Percentiles rank a stretch among this genome's conserved stretches.
These are phyloP conservation scores for Thymelicus sylvestris DNA, from an alignment of 2,888 invertebrate species.

Conservation along the genomic window DNA sequence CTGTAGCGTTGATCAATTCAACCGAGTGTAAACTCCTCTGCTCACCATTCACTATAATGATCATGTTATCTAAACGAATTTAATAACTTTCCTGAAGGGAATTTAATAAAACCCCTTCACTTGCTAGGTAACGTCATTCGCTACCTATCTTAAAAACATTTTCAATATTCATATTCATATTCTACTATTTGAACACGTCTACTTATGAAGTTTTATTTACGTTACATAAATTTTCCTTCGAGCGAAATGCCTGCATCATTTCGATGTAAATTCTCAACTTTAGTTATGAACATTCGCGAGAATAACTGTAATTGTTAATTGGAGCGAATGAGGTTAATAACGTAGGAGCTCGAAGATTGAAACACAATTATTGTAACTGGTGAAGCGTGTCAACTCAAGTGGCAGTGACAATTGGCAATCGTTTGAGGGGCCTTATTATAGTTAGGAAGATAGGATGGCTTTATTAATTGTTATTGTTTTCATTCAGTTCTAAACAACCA, in stretches of 20 bases:
- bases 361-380: conserved; percentile 23
- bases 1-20: no score
- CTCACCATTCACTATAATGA: no score
- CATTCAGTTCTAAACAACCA: no score
- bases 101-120: no score
- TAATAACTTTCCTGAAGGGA: no score
- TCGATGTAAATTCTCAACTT: conserved; percentile 14
- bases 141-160: background rate
- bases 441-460: background rate
- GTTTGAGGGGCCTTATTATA: background rate
- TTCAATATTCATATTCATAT: conserved; percentile 2
- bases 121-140: background rate
- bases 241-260: background rate
- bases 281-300: conserved; percentile 8
- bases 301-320: conserved; percentile 25
- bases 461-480: background rate
- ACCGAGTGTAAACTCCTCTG: no score
- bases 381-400: conserved; percentile 4
- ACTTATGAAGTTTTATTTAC: background rate
- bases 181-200: conserved; percentile 1
- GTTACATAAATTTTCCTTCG: background rate
- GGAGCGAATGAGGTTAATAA: conserved; percentile 27
- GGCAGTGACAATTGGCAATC: background rate
- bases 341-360: conserved; percentile 2
- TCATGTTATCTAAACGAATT: no score